Percentiles rank a stretch among this genome's conserved stretches.
phyloP scores from a whole-genome alignment of 2,113 vertebrate species.

The Siphamia tubifer region DNA sequence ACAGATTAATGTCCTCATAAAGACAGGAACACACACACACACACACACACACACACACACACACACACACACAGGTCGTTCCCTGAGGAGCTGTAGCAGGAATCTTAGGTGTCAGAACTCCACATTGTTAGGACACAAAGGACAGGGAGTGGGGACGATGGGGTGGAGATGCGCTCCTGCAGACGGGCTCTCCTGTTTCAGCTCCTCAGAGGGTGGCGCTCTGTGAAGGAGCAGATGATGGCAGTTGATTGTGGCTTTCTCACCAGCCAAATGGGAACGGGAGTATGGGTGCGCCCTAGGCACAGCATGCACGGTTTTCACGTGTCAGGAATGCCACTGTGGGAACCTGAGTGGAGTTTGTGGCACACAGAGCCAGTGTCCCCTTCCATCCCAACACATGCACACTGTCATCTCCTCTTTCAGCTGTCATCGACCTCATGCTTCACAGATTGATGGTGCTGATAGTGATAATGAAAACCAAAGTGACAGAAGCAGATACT shows the following conservation, averaged over 20 bases:
- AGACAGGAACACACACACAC: conserved; percentile 1
- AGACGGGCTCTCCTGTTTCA: conserved; percentile 60
- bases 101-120: conserved; percentile 33
- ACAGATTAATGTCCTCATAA: no score
- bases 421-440: conserved; percentile 34
- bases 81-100: conserved; percentile 28
- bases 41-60: not conserved
- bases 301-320: not conserved
- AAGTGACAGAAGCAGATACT: no score
- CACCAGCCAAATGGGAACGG: not conserved
- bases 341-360: conserved; percentile 1
- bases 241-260: conserved; percentile 18
- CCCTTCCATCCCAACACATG: not conserved
- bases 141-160: conserved; percentile 43
- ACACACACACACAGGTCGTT: not conserved
- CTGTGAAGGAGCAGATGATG: conserved; percentile 29
- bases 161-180: conserved; percentile 29
- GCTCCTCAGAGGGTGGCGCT: conserved; percentile 38
- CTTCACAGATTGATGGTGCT: conserved; percentile 10
- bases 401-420: conserved; percentile 15
- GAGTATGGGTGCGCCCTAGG: not conserved
- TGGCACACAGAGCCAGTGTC: not conserved
- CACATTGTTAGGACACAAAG: conserved; percentile 69
- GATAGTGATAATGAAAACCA: not conserved
- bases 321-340: conserved; percentile 10